Conservation (phyloP, 1,140 invertebrate genomes). For the Tetragnatha versicolor region DNA sequence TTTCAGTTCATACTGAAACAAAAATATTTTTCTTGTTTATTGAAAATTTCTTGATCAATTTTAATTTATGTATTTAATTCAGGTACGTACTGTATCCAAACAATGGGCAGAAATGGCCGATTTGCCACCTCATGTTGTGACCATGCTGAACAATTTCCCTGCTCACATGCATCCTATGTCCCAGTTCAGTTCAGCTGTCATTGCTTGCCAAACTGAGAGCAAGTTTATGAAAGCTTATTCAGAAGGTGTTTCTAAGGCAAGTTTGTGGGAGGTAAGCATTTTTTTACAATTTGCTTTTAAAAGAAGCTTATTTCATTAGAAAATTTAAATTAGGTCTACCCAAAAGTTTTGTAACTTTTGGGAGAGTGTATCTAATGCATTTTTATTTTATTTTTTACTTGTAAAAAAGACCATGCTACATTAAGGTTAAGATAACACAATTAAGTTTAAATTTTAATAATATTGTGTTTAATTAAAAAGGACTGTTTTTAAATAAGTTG, state of each 20-base stretch:
- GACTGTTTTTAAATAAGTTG: too few species aligned
- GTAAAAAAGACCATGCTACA: too few species aligned
- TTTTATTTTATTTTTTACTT: background rate
- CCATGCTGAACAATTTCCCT: slow-evolving; percentile 93
- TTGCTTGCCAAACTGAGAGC: slow-evolving; percentile 91
- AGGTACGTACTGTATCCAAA: slow-evolving; percentile 78
- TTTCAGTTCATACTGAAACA: too few species aligned
- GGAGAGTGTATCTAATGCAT: background rate
- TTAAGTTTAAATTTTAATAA: too few species aligned
- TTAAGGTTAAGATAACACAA: too few species aligned
- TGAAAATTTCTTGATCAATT: background rate
- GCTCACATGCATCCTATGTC: slow-evolving; percentile 85
- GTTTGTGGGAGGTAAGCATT: slow-evolving; percentile 84
- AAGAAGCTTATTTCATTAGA: background rate
- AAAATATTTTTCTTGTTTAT: too few species aligned
- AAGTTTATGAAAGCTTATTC: slow-evolving; percentile 92
- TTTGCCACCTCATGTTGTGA: slow-evolving; percentile 90
- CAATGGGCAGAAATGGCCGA: slow-evolving; percentile 90
- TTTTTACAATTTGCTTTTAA: background rate
- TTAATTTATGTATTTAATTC: slow-evolving; percentile 57
- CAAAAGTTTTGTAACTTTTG: background rate
- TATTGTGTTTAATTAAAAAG: too few species aligned
- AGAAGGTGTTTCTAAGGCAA: slow-evolving; percentile 81
- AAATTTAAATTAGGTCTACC: background rate
- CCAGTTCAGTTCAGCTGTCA: slow-evolving; percentile 91